phyloP scores from a whole-genome alignment of 2,113 vertebrate species.

The Periophthalmus modestus region DNA sequence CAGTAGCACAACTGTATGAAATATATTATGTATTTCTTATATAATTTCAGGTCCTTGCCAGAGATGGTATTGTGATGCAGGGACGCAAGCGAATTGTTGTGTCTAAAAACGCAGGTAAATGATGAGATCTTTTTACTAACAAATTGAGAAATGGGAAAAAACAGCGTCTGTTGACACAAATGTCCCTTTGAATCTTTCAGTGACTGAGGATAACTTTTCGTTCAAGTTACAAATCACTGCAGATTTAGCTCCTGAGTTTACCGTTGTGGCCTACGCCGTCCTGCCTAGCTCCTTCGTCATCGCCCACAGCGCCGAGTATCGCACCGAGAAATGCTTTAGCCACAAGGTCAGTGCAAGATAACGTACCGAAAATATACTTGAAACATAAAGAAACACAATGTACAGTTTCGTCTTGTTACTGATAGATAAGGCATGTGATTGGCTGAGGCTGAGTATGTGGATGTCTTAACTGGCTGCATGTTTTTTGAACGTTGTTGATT shows the following conservation, averaged over 20 bases:
- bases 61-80: slow-evolving; percentile 70
- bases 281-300: slow-evolving; percentile 79
- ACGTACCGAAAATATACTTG: background rate
- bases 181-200: slow-evolving; percentile 41
- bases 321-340: slow-evolving; percentile 79
- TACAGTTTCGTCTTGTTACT: background rate
- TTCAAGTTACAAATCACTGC: slow-evolving; percentile 70
- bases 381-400: background rate
- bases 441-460: too few relatives aligned
- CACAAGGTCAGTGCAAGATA: slow-evolving; percentile 77
- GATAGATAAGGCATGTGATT: too few relatives aligned
- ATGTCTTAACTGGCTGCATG: too few relatives aligned
- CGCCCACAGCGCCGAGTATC: slow-evolving; percentile 75
- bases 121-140: too few relatives aligned
- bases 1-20: background rate
- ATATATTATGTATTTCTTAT: background rate
- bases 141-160: background rate
- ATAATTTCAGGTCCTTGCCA: slow-evolving; percentile 75
- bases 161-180: background rate
- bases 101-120: slow-evolving; percentile 30
- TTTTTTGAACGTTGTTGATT: too few relatives aligned
- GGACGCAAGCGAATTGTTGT: slow-evolving; percentile 66
- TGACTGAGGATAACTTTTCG: slow-evolving; percentile 65
- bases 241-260: slow-evolving; percentile 69
- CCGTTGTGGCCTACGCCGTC: slow-evolving; percentile 78